Evolutionary conservation across 2,888 invertebrate species (phyloP).

Genomic region (Phengaris arion): DNA sequence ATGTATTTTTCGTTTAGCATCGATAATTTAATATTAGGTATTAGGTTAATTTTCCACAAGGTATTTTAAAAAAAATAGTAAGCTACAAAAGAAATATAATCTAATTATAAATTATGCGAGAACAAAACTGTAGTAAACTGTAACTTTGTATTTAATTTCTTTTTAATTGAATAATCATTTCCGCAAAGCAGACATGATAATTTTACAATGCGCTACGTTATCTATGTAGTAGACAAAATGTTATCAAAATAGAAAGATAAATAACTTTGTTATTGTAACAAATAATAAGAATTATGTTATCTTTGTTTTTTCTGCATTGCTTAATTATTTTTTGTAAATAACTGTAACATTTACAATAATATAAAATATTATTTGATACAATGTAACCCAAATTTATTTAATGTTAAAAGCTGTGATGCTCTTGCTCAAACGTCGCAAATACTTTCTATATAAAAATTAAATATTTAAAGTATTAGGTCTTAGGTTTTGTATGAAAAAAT

Average conservation of each 20-base stretch:
- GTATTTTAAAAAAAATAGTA: too few species aligned
- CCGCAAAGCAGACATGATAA: not conserved
- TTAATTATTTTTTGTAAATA: not conserved
- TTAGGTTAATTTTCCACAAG: too few species aligned
- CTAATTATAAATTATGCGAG: too few species aligned
- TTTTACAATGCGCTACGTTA: not conserved
- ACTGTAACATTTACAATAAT: too few species aligned
- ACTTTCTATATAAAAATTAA: not conserved
- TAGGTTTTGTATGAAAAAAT: too few species aligned
- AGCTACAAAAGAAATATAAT: too few species aligned
- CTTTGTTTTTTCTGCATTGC: not conserved
- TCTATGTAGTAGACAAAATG: not conserved
- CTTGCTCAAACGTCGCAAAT: not conserved
- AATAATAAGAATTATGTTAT: not conserved
- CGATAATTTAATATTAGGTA: not conserved
- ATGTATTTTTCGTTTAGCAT: not conserved
- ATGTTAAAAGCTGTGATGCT: not conserved
- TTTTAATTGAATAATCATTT: too few species aligned
- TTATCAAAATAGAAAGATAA: conserved; percentile 6
- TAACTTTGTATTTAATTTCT: too few species aligned
- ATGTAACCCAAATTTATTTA: too few species aligned
- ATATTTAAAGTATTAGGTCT: not conserved
- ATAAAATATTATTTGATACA: too few species aligned
- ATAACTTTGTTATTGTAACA: not conserved
- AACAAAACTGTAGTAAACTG: too few species aligned